phyloP scores from a whole-genome alignment of 2,797 vertebrate genomes.

The Tinamus major region DNA sequence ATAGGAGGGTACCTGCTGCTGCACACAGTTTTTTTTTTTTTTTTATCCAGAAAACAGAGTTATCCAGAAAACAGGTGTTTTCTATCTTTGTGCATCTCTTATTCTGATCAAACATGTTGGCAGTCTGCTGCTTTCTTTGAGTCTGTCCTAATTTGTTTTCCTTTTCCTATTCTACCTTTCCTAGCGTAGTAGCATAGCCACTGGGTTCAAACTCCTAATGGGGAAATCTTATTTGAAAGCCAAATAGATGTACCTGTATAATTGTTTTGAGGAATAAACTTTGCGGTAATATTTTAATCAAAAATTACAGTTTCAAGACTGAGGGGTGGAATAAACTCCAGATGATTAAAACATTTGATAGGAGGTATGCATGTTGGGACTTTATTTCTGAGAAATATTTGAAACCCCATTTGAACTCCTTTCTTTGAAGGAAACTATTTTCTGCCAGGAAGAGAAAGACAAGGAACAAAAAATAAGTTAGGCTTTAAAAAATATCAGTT shows the following conservation, averaged over 20 bases:
- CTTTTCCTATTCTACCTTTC: rapidly evolving
- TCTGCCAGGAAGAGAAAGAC: conserved; percentile 24
- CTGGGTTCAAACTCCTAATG: background rate
- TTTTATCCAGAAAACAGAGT: background rate
- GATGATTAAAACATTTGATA: conserved; percentile 8
- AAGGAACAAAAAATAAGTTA: conserved; percentile 50
- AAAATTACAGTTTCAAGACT: background rate
- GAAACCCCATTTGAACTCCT: conserved; percentile 47
- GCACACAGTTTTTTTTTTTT: rapidly evolving
- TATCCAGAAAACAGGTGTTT: background rate
- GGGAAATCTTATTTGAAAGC: background rate
- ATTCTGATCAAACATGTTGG: background rate
- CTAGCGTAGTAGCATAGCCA: background rate
- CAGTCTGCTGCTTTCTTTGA: background rate
- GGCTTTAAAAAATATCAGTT: background rate
- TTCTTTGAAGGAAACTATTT: conserved; percentile 12
- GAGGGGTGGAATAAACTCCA: background rate
- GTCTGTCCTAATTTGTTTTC: background rate
- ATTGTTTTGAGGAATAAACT: background rate
- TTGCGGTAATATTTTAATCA: conserved; percentile 8
- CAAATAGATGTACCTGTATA: background rate
- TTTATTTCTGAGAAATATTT: conserved; percentile 33
- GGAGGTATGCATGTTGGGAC: conserved; percentile 37
- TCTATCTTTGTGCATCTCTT: background rate
- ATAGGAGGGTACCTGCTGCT: background rate